A percentile compares a stretch with the other conserved stretches of the same genome.
Evolutionary conservation across 2,113 vertebrate species (phyloP).

Genomic region (Syngnathus typhle): DNA sequence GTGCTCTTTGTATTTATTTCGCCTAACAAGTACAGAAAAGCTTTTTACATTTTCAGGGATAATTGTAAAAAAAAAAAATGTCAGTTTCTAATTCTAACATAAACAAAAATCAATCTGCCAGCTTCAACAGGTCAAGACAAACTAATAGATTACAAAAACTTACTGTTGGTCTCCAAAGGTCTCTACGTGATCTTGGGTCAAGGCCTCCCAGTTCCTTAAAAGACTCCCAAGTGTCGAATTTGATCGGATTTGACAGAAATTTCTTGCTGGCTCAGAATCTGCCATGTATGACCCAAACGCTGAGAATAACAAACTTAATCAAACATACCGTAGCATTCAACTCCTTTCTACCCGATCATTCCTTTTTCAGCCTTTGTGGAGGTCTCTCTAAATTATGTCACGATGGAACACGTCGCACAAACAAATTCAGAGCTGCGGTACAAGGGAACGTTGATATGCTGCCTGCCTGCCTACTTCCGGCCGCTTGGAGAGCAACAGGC

Average conservation of each 20-base stretch:
- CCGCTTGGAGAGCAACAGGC: conserved; percentile 58
- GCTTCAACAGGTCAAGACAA: too few relatives aligned
- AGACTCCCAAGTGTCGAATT: not conserved
- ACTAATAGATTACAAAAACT: too few relatives aligned
- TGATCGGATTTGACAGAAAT: not conserved
- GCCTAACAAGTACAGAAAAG: too few relatives aligned
- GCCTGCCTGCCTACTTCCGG: not conserved
- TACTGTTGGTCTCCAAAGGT: too few relatives aligned
- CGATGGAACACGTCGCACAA: conserved; percentile 27
- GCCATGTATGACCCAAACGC: not conserved
- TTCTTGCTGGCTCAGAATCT: not conserved
- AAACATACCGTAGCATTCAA: not conserved
- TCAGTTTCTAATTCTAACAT: too few relatives aligned
- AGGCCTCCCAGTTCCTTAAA: not conserved
- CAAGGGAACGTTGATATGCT: conserved; percentile 11
- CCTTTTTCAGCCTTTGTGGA: not conserved
- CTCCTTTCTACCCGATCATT: not conserved
- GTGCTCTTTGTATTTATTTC: too few relatives aligned
- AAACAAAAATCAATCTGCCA: too few relatives aligned
- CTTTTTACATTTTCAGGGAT: too few relatives aligned
- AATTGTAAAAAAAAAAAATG: too few relatives aligned
- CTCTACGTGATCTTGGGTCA: too few relatives aligned
- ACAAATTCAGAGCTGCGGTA: conserved; percentile 52
- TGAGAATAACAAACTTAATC: not conserved
- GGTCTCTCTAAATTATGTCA: not conserved